A percentile compares a stretch with the other conserved stretches of the same genome.
phyloP scores from a whole-genome alignment of 2,888 invertebrate genomes.

The Tolmerus cingulatus region DNA sequence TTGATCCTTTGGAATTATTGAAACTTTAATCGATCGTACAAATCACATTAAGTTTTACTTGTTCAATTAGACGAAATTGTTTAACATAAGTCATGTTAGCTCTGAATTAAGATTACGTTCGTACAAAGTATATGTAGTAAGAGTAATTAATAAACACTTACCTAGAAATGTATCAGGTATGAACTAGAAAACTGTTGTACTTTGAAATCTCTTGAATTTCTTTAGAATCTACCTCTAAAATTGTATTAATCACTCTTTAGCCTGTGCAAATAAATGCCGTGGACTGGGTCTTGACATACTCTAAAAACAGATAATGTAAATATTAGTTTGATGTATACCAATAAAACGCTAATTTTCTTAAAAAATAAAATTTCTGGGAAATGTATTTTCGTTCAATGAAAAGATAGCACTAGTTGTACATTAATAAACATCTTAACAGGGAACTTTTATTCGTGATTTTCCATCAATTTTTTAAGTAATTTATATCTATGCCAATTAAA shows the following conservation, averaged over 20 bases:
- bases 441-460: conserved; percentile 8
- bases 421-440: conserved; percentile 29
- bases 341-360: conserved; percentile 1
- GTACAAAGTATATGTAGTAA: too few species aligned
- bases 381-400: conserved; percentile 17
- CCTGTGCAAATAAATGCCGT: not conserved
- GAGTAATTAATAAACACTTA: too few species aligned
- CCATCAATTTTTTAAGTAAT: not conserved
- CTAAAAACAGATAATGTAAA: not conserved
- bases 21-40: too few species aligned
- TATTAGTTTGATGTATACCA: not conserved
- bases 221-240: not conserved
- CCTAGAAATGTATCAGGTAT: too few species aligned
- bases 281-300: not conserved
- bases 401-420: conserved; percentile 3
- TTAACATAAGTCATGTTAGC: too few species aligned
- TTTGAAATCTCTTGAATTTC: too few species aligned
- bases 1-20: too few species aligned
- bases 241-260: not conserved
- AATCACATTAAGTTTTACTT: too few species aligned
- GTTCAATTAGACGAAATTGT: too few species aligned
- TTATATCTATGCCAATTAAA: not conserved
- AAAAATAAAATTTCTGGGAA: conserved; percentile 29
- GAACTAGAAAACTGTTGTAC: too few species aligned
- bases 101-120: too few species aligned